A percentile compares a stretch with the other conserved stretches of the same genome.
These are phyloP conservation scores for Campoplex capitator DNA, from an alignment of 2,888 invertebrate genomes.

Conservation along the genomic window DNA sequence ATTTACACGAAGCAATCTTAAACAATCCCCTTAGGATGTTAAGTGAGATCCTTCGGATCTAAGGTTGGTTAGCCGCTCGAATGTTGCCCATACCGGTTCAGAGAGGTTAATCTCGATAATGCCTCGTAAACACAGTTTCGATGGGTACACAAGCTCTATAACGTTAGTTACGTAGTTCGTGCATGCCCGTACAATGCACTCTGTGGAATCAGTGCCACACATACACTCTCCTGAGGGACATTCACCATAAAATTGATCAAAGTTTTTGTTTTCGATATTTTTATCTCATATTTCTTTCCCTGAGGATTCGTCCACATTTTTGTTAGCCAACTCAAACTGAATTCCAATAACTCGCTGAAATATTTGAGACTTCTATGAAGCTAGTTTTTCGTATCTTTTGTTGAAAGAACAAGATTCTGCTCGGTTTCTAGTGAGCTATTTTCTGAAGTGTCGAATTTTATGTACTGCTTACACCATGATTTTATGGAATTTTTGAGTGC, in stretches of 20 bases:
- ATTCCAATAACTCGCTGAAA: not conserved
- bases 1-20: constrained; percentile 56
- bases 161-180: constrained; percentile 8
- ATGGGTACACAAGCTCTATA: constrained; percentile 45
- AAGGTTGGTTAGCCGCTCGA: constrained; percentile 65
- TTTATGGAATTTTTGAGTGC: not conserved
- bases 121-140: constrained; percentile 77
- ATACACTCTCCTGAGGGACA: not conserved
- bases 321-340: not conserved
- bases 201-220: constrained; percentile 12
- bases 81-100: constrained; percentile 35
- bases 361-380: not conserved
- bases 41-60: constrained; percentile 72
- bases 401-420: not conserved
- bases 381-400: not conserved
- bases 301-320: not conserved
- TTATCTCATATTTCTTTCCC: not conserved
- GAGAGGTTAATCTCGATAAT: constrained; percentile 77
- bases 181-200: constrained; percentile 36
- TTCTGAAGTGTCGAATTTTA: not conserved
- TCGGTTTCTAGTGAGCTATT: not conserved
- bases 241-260: not conserved
- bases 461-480: not conserved
- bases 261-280: not conserved
- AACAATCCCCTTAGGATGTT: constrained; percentile 58